Base-by-base conservation (phyloP, 2,888 invertebrate genomes). In the Geotrupes spiniger region DNA sequence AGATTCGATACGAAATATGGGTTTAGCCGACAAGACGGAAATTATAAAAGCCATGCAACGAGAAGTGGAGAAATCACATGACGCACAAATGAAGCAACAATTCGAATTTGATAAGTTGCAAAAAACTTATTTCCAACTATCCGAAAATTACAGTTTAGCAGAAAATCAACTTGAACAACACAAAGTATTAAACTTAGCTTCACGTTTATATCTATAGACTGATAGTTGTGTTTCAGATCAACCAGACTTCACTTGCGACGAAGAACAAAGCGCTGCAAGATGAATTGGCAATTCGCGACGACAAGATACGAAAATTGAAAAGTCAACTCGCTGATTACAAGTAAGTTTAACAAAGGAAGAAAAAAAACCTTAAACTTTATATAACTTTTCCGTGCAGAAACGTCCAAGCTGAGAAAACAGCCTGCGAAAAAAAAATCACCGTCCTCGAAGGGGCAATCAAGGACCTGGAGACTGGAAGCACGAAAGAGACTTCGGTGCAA, bases 41-140 rank as follows among this genome's bases (percentile, higher is more conserved):
- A 55, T 58, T 10, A 53, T 59, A 2, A 58, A 58, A 25, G 53
- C 52, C 11, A 37, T 59, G 26, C 58, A 59, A 37, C 53, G 46
- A 36, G 56, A 59, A 44, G 40, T 59, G 44, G 58, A 54, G 4
- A 59, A 58, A 49, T 26, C 49, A 36, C 43, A 36, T 3, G 48
- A 48, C 8, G 15, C 47, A 1, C 51, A 54, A 27, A 26, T n/a
- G 1, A 53, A 49, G 21, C 53, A 52, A 29, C 36, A 47, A 10
- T 29, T 27, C 1, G 52, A 54, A 12, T 45, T 47, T 28, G 52
- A 58, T 14, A 51, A 33, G 10, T 29, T 58, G 15, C 50, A 51
- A 6, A 40, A 49, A 25, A 42, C 36, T 9, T 53, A 47, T 49
- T 36, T 50, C 12, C 49, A 56, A 28, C 15, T 57, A 16, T 15